Evolutionary conservation across 2,888 invertebrate species (phyloP), one percentile per base, ranked within the genome.

Genomic region (Oeneis ivallda): DNA sequence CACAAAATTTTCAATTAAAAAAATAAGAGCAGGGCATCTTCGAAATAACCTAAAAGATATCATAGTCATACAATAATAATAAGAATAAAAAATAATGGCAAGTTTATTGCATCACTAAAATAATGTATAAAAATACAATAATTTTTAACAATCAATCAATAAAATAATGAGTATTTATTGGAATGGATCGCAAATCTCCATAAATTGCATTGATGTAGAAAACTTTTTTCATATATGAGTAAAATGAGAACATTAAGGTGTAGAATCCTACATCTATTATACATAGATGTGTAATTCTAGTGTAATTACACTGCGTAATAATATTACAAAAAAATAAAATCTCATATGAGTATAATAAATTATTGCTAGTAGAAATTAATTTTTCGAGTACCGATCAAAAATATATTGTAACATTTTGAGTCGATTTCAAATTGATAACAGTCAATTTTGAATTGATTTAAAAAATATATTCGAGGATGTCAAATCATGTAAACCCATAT

Each of bases 51-150:
- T 53, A 26, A 41, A 54, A 34, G 64, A 15, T 59, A 59, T 64
- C 47, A 59, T 53, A 62, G 6, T 19, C 41, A 7, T 41, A 56
- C 11, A 56, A 39, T 19, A 54, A 2, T 41, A 56, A 56, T 56
- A 56, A 3, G 19, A 56, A 56, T 56, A 56, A 56, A 54, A 72
- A 78, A 72, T 76, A 79, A 79, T 81, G 83, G 83, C 83, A 83
- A 83, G 83, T 56, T 57, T 41, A 37, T 41, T 32, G 9, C 52
- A 52, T 61, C 52, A 61, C 61, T 52, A 52, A 61, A 41, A 52
- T 52, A 52, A 61, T 17, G 19, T 41, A 54, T 37, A 54, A 54
- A 54, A 56, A 56, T 56, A 56, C 39, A 56, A 56, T 56, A 56
- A 56, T 56, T 56, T 32, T 41, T 11, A 56, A 61, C 49, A 41